Evolutionary conservation across 1,140 invertebrate species (phyloP).

Genomic region (Macrotrachela quadricornifera): DNA sequence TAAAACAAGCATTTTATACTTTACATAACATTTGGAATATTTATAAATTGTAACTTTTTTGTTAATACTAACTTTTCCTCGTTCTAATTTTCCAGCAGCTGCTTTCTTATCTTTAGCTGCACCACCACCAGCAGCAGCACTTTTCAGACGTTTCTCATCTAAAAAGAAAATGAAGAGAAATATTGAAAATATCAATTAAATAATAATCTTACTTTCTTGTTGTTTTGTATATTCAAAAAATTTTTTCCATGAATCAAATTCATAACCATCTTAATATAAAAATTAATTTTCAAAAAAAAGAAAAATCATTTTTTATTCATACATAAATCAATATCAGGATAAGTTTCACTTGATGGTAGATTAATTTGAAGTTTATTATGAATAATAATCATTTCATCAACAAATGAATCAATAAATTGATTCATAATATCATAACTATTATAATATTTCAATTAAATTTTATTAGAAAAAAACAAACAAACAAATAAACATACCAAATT

Average conservation of each 20-base stretch:
- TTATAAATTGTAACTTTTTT: no score
- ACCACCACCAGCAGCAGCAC: no score
- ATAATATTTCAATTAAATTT: neutral
- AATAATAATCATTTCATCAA: neutral
- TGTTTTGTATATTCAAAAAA: conserved; percentile 5
- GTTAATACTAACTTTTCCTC: no score
- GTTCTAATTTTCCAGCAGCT: no score
- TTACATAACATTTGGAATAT: no score
- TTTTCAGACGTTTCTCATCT: no score
- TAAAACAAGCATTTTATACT: no score
- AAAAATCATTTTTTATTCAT: neutral
- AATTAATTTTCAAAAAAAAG: neutral
- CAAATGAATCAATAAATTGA: neutral
- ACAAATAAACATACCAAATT: neutral
- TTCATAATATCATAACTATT: neutral
- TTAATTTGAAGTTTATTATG: neutral
- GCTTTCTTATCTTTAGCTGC: no score
- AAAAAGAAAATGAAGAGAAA: no score
- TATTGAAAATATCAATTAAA: no score
- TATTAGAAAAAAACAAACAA: neutral
- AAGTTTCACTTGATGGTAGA: neutral
- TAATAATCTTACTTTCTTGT: neutral
- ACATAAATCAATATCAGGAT: conserved; percentile 5
- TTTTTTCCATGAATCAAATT: conserved; percentile 6
- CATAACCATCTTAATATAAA: neutral